Base-by-base conservation (phyloP, 2,797 vertebrate species). In the Melanotaenia parkinsoni region DNA sequence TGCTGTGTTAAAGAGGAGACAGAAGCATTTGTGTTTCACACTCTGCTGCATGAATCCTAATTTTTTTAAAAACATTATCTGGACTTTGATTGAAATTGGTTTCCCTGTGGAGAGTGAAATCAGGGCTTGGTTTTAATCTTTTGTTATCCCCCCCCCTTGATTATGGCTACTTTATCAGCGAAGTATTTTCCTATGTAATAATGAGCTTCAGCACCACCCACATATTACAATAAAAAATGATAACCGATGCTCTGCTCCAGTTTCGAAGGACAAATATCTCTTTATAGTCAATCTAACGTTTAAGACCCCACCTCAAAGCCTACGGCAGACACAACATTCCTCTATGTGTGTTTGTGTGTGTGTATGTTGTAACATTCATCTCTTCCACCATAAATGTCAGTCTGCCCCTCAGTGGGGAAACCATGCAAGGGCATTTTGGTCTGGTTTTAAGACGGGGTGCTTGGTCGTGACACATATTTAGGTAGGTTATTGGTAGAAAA, bases 381-480 rank as follows among this genome's bases (percentile, higher is more conserved):
- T 59, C 63, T 58, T 70, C 65, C 58, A 37, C 63, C 35, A 7
- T 68, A 71, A 82, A 83, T 83, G 80, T 72, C 76, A 77, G 85
- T 83, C 92, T 93, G 93, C 93, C 93, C 88, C 90, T 85, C 87
- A 80, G 93, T 94, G 93, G 93, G 82, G 86, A 90, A 92, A 90
- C 53, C 35, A 47, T 63, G 90, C 71, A 91, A 94, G 67, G 80
- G 88, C 93, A 93, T 86, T 88, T 89, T 92, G 92, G 56, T 94
- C 92, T 88, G 79, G 66, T 91, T 94, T 87, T 63, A 76, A 81
- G 47, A 50, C 64, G 65, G 63, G 65, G 37, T 0, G 33, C 58
- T 84, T 76, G 77, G 86, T 85, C 76, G 61, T 92, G 91, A 90
- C 90, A 91, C 87, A 89, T 85, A 92, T 93, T 92, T 88, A 86